A percentile compares a stretch with the other conserved stretches of the same genome.
phyloP scores from a whole-genome alignment of 2,797 vertebrate genomes.

The Semotilus atromaculatus region DNA sequence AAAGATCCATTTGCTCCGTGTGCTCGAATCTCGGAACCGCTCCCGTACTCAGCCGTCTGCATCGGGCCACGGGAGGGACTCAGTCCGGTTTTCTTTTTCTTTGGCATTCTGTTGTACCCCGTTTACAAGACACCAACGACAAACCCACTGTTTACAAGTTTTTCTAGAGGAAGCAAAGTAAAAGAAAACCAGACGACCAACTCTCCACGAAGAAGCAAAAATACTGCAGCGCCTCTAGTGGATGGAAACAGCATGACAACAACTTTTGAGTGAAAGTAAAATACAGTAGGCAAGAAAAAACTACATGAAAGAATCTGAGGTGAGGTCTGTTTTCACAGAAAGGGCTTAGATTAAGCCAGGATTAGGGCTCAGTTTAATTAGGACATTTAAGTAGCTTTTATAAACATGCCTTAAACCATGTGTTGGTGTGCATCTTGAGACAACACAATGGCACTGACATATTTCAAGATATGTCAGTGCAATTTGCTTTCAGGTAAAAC shows the following conservation, averaged over 20 bases:
- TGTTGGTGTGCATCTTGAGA: too few relatives aligned
- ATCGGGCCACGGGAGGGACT: conserved; percentile 81
- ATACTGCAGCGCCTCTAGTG: conserved; percentile 67
- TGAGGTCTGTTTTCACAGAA: too few relatives aligned
- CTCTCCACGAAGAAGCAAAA: conserved; percentile 9
- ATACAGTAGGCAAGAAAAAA: neutral
- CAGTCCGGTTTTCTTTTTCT: conserved; percentile 85
- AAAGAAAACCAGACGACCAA: conserved; percentile 38
- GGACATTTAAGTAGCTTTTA: too few relatives aligned
- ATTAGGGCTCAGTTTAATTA: too few relatives aligned
- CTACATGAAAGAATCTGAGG: neutral
- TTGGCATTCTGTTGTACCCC: conserved; percentile 81
- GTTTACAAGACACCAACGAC: neutral
- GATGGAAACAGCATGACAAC: conserved; percentile 38
- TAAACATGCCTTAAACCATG: too few relatives aligned
- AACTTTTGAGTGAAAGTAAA: too few relatives aligned
- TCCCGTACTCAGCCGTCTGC: conserved; percentile 55
- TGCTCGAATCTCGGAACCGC: conserved; percentile 50
- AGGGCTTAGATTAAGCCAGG: too few relatives aligned
- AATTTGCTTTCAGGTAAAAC: too few relatives aligned
- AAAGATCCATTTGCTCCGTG: conserved; percentile 49
- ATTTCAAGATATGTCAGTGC: too few relatives aligned
- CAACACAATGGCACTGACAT: too few relatives aligned
- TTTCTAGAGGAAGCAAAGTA: conserved; percentile 25
- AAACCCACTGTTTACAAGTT: conserved; percentile 33